Base-by-base conservation (phyloP, 2,797 vertebrate genomes). In the Sphaeramia orbicularis region DNA sequence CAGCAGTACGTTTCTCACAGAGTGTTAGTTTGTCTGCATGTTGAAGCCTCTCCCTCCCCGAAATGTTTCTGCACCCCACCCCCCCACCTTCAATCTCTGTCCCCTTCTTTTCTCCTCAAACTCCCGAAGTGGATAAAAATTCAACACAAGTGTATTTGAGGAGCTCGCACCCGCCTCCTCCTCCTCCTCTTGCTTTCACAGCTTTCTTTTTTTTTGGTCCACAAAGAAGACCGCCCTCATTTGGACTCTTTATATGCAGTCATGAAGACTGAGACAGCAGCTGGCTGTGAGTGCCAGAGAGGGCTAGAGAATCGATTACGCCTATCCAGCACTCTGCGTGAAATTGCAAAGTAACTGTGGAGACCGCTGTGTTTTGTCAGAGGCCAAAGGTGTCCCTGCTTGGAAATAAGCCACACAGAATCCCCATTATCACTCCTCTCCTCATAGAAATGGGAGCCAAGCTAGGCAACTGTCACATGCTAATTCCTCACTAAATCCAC, bases 341-440 rank as follows among this genome's bases (percentile, higher is more conserved):
- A 92, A 92, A 91, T 92, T 74, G 79, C 66, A 86, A 83, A 84
- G 85, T 88, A 82, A 87, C 87, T 90, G 86, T 77, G 85, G 84
- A 74, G 86, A 69, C 75, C 38, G 58, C 70, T 76, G 83, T 85
- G 78, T 86, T 89, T 82, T 83, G 74, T 78, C 41, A 58, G 27
- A 70, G 87, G 86, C 85, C 85, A 90, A 85, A 90, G 80, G 82
- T 86, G 71, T 83, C 74, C 44, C 73, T 43, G 80, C 81, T 81
- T 88, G 74, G 82, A 80, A 80, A 89, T 80, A 73, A 87, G 87
- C 83, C 85, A 78, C 83, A 87, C 83, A 81, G 69, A 89, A 89
- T 88, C 81, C 73, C 86, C 61, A 86, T 86, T 88, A 90, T 90
- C 67, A 54, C 64, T 76, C 43, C 12, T 41, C 52, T 63, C 74